Conservation (phyloP, 2,113 vertebrate species). For the Aviceda subcristata region DNA sequence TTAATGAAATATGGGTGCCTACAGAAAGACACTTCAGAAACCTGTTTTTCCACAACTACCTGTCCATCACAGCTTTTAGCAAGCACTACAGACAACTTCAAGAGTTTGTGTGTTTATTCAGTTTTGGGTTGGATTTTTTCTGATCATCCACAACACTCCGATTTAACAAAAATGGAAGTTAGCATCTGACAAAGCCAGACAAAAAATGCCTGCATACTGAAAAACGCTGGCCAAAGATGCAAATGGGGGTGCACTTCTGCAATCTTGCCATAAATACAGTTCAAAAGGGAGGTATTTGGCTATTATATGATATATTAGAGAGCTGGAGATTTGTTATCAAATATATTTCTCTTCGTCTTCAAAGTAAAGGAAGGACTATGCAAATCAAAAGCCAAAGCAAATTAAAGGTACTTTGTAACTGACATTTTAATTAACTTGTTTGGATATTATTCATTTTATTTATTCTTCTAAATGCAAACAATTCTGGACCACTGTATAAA, state of each 20-base stretch:
- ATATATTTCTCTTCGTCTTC: constrained; percentile 54
- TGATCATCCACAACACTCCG: neutral
- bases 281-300: neutral
- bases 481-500: constrained; percentile 60
- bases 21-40: neutral
- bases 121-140: fast-evolving
- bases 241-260: neutral
- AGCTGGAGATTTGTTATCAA: constrained; percentile 2
- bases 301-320: neutral
- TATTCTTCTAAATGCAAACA: constrained; percentile 73
- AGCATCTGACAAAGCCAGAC: neutral
- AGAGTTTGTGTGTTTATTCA: neutral
- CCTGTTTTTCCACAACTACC: neutral
- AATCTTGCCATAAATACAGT: constrained; percentile 29
- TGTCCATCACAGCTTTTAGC: neutral
- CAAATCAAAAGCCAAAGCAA: constrained; percentile 64
- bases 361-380: constrained; percentile 53
- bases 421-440: constrained; percentile 77
- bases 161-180: neutral
- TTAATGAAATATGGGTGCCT: neutral
- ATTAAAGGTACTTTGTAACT: constrained; percentile 67
- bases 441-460: constrained; percentile 76
- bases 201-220: neutral
- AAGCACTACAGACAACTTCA: neutral
- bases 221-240: neutral